These are phyloP conservation scores for Himalopsyche japonica DNA, from an alignment of 2,888 invertebrate genomes.

Conservation along the genomic window DNA sequence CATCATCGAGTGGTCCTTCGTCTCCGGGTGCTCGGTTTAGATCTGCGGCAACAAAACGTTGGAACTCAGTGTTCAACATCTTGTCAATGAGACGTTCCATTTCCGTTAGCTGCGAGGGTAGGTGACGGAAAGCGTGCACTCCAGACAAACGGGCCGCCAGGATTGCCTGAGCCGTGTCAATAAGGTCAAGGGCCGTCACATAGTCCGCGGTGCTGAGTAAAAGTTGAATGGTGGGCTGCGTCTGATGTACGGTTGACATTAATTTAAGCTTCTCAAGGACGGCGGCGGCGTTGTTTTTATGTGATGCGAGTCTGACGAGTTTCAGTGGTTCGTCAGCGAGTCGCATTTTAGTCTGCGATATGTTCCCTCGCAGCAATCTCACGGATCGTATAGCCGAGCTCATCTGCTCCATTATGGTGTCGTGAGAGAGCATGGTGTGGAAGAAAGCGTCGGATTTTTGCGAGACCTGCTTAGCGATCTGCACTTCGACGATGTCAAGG, in stretches of 20 bases:
- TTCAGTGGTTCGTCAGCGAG: constrained; percentile 80
- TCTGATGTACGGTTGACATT: constrained; percentile 95
- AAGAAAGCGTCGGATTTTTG: constrained; percentile 97
- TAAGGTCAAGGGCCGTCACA: constrained; percentile 95
- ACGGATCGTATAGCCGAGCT: constrained; percentile 79
- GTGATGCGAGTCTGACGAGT: constrained; percentile 71
- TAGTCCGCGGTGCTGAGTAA: constrained; percentile 94
- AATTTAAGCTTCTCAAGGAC: constrained; percentile 79
- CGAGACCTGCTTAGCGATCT: constrained; percentile 90
- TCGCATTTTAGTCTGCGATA: constrained; percentile 76
- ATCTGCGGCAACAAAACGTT: constrained; percentile 87
- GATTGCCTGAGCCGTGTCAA: constrained; percentile 94
- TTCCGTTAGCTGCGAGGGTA: constrained; percentile 93
- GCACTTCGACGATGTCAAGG: constrained; percentile 91
- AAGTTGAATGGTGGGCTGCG: constrained; percentile 95
- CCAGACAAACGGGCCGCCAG: constrained; percentile 87
- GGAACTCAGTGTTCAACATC: constrained; percentile 95
- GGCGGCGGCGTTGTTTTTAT: constrained; percentile 66
- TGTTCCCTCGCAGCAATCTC: constrained; percentile 71
- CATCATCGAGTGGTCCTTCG: constrained; percentile 71
- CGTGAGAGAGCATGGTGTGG: constrained; percentile 97
- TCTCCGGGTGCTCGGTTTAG: constrained; percentile 77
- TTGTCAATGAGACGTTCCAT: constrained; percentile 95
- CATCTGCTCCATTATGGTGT: constrained; percentile 95
- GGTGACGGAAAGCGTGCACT: constrained; percentile 91